phyloP scores from a whole-genome alignment of 2,888 invertebrate species.

The Lacanobia wlatinum region DNA sequence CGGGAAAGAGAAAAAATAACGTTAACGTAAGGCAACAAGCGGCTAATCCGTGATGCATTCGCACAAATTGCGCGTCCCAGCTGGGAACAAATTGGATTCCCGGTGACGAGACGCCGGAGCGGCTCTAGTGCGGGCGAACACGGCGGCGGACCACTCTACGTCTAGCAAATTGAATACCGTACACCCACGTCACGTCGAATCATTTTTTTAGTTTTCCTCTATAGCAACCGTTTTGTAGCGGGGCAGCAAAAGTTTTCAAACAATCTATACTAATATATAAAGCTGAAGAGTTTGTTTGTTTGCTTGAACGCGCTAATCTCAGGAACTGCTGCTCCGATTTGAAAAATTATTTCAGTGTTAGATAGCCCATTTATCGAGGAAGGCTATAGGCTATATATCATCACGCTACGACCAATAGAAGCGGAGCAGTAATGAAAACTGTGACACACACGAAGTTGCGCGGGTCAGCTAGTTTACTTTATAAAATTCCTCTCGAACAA shows the following conservation, averaged over 20 bases:
- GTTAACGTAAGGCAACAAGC: constrained; percentile 58
- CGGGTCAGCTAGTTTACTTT: too few relatives aligned
- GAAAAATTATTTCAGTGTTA: too few relatives aligned
- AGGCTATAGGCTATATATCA: too few relatives aligned
- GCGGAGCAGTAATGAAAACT: too few relatives aligned
- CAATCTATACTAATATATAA: too few relatives aligned
- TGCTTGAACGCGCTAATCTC: too few relatives aligned
- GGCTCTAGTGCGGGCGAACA: constrained; percentile 30
- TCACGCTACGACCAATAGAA: too few relatives aligned
- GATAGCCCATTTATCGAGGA: too few relatives aligned
- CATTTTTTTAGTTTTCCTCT: constrained; percentile 8
- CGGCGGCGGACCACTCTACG: constrained; percentile 37
- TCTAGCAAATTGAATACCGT: constrained; percentile 46
- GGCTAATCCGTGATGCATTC: constrained; percentile 73
- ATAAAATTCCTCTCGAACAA: constrained; percentile 9
- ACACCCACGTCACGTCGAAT: neutral
- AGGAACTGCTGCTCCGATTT: too few relatives aligned
- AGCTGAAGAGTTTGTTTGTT: too few relatives aligned
- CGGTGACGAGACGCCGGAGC: constrained; percentile 62
- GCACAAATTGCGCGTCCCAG: constrained; percentile 74
- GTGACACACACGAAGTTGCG: too few relatives aligned
- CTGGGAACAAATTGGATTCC: constrained; percentile 76
- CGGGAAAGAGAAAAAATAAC: constrained; percentile 42
- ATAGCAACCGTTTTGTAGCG: constrained; percentile 1
- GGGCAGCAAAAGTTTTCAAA: neutral